Evolutionary conservation across 2,113 vertebrate species (phyloP), one percentile per base, ranked within the genome.

Genomic region (Piprites chloris): DNA sequence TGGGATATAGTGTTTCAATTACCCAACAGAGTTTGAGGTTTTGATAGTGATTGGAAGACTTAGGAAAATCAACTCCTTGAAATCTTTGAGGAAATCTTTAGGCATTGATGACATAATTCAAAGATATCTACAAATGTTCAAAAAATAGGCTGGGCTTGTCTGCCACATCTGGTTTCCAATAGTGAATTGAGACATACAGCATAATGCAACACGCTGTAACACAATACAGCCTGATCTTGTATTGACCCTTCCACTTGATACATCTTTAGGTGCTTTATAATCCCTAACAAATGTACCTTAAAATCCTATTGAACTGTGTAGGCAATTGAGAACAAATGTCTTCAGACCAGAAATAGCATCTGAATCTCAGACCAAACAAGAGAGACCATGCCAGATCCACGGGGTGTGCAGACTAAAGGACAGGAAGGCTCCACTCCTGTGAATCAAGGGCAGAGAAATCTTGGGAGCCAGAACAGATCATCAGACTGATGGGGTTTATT

Each of bases 251-350:
- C 90, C 81, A 84, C 82, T 86, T 88, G 81, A 83, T 95, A 85
- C 85, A 49, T 96, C 95, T 95, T 96, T 96, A 97, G 95, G 87
- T 95, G 85, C 89, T 96, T 96, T 96, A 93, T 93, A 96, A 96
- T 94, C 90, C 95, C 68, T 91, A 93, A 94, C 94, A 97, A 95
- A 95, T 92, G 89, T 91, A 89, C 87, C 94, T 94, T 95, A 96
- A 93, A 92, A 93, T 77, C 75, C 87, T 68, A 90, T 92, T 94
- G 93, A 95, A 92, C 81, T 91, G 53, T 65, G 50, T 61, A 90
- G 92, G 87, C 91, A 94, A 93, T 93, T 96, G 94, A 95, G 91
- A 97, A 96, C 92, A 96, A 97, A 97, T 90, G 74, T 94, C 85
- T 95, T 95, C 89, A 90, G 73, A 72, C 53, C 72, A 93, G 85